Evolutionary conservation across 2,113 vertebrate genomes (phyloP), one percentile per base, ranked within the genome.

Genomic region (Struthidea cinerea): DNA sequence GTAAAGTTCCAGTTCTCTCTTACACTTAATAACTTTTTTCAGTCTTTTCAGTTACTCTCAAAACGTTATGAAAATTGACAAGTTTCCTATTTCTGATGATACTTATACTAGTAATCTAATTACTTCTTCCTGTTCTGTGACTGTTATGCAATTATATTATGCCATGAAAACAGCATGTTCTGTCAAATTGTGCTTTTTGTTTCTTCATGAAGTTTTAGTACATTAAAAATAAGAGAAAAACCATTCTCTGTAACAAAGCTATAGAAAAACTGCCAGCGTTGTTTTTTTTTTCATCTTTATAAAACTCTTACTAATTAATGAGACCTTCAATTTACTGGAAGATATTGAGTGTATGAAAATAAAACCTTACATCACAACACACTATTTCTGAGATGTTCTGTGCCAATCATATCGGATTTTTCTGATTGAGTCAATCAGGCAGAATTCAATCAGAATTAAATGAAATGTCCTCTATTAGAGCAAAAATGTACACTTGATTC

Each of bases 371-470:
- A 81, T 83, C 82, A 41, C 63, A 91, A 67, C 32, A 68, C 30
- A 19, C 16, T 33, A 20, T 63, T 59, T 94, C 68, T 71, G 52
- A 93, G 89, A 91, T 60, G 11, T 67, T 91, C 79, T 53, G 18
- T 8, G 7, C 52, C 68, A 93, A 61, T 81, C 68, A 49, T 20
- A 86, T 44, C 2, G 5, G 32, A 92, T 77, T 81, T 42, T 89
- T 96, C 73, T 78, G 52, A 71, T 15, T 68, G 88, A 86, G 61
- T 92, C 92, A 80, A 75, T 81, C 85, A 94, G 56, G 47, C 47
- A 78, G n/a, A 84, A 95, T 89, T 90, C 57, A 95, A 90, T 90
- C 85, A 89, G 60, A 96, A 93, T 94, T 56, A 90, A 77, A 90
- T 92, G 37, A 81, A 52, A 90, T 92, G 82, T 78, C 50, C 71